A percentile compares a stretch with the other conserved stretches of the same genome.
phyloP scores from a whole-genome alignment of 64 coral and sea anemone species.

The Montipora foliosa region DNA sequence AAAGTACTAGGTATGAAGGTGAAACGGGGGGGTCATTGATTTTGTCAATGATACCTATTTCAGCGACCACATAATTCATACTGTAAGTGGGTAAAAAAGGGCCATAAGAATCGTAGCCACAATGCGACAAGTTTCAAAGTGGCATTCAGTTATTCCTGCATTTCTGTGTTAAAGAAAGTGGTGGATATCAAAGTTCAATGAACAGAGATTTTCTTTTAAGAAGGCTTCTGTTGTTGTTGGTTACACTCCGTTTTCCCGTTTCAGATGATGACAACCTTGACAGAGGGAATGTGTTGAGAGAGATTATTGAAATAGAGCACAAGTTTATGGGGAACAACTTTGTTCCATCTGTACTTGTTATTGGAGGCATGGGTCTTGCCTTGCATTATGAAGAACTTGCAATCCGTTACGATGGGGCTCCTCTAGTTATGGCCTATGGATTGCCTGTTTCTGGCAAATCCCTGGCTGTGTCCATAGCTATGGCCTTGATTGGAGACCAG shows the following conservation, averaged over 20 bases:
- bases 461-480: background rate
- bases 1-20: no score
- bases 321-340: conserved; percentile 12
- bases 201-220: background rate
- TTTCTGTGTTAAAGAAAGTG: background rate
- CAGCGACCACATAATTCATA: no score
- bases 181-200: background rate
- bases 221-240: background rate
- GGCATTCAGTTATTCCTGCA: background rate
- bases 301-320: background rate
- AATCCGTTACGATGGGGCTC: background rate
- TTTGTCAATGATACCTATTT: no score
- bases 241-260: background rate
- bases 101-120: no score
- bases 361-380: background rate
- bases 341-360: background rate
- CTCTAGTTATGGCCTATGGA: conserved; percentile 6
- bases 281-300: background rate
- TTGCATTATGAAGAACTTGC: background rate
- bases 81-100: no score
- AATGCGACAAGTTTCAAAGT: no score
- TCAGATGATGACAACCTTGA: background rate
- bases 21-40: no score
- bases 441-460: conserved; percentile 30
- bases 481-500: background rate